Conservation (phyloP, 2,888 invertebrate species). For the Apamea anceps region DNA sequence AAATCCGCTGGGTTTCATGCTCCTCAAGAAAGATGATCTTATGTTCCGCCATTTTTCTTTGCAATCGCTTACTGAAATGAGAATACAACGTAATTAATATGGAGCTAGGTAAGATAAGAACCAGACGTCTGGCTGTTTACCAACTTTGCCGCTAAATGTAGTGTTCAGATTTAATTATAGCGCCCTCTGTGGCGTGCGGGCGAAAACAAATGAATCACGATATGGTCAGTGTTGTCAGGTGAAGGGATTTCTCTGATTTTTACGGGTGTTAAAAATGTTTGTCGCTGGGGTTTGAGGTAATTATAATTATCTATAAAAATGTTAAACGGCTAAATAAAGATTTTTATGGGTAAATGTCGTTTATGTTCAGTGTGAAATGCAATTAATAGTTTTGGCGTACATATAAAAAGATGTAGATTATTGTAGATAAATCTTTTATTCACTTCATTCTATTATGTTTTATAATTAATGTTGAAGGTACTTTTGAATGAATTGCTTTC, state of each 20-base stretch:
- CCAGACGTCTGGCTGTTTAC: conserved; percentile 39
- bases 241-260: background rate
- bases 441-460: background rate
- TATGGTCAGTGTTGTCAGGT: conserved; percentile 10
- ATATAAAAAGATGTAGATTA: background rate
- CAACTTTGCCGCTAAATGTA: conserved; percentile 31
- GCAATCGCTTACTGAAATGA: conserved; percentile 71
- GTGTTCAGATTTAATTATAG: conserved; percentile 25
- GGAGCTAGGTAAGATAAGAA: conserved; percentile 38
- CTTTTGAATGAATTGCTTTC: background rate
- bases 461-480: background rate
- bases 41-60: conserved; percentile 76
- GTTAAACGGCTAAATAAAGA: background rate
- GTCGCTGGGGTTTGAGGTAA: no score
- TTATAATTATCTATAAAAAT: background rate
- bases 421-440: no score
- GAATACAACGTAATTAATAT: conserved; percentile 41
- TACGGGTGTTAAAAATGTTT: no score
- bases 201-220: conserved; percentile 13
- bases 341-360: background rate
- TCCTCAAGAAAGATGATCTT: conserved; percentile 71
- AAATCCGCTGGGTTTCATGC: conserved; percentile 65
- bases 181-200: conserved; percentile 40
- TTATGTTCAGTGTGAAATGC: background rate
- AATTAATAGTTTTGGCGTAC: background rate